A percentile compares a stretch with the other conserved stretches of the same genome.
These are phyloP conservation scores for Habroteleia sp. DNA, from an alignment of 2,888 invertebrate genomes.

Conservation along the genomic window DNA sequence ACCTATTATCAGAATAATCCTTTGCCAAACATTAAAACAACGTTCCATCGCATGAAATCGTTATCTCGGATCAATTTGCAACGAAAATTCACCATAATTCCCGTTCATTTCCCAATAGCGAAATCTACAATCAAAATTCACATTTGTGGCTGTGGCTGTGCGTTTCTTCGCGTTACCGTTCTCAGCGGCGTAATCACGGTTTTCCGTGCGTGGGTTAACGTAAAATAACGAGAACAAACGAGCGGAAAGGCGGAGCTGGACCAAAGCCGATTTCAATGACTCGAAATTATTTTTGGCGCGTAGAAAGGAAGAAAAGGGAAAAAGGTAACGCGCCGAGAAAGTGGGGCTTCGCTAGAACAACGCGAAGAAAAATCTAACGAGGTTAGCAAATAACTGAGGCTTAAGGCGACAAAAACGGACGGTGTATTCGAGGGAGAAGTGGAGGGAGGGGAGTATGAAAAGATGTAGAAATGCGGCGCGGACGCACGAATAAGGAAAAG, in stretches of 20 bases:
- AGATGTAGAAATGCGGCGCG: constrained; percentile 52
- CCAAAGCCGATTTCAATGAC: constrained; percentile 4
- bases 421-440: constrained; percentile 4
- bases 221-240: constrained; percentile 45
- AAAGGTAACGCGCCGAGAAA: constrained; percentile 11
- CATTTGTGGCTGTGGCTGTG: constrained; percentile 27
- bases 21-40: constrained; percentile 26
- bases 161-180: constrained; percentile 40
- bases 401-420: constrained; percentile 44
- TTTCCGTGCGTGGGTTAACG: constrained; percentile 51
- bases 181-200: constrained; percentile 49
- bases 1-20: constrained; percentile 14
- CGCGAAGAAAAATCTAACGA: constrained; percentile 31
- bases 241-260: background rate
- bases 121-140: constrained; percentile 48
- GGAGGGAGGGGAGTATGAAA: constrained; percentile 35
- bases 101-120: constrained; percentile 48
- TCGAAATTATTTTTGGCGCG: constrained; percentile 18
- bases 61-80: constrained; percentile 42
- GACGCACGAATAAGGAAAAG: constrained; percentile 67
- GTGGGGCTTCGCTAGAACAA: too few species aligned
- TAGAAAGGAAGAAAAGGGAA: background rate
- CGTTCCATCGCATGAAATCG: constrained; percentile 30
- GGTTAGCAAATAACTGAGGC: constrained; percentile 31
- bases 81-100: constrained; percentile 45